phyloP scores from a whole-genome alignment of 2,113 vertebrate species.

The Xiphias gladius region DNA sequence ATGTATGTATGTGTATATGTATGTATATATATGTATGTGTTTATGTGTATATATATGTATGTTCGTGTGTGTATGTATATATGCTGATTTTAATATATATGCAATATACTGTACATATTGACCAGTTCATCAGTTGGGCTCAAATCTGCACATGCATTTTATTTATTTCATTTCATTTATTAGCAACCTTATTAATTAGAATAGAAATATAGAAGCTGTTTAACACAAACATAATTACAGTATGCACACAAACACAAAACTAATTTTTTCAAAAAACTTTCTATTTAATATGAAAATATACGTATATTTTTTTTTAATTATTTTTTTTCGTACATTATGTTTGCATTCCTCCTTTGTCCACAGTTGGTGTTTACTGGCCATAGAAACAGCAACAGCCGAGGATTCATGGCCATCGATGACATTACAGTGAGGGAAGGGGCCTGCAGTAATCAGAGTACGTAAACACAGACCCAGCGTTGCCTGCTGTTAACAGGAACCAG shows the following conservation, averaged over 20 bases:
- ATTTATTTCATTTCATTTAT: background rate
- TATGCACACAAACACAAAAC: no score
- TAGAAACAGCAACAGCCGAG: conserved; percentile 64
- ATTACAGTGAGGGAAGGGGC: conserved; percentile 75
- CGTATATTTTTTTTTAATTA: background rate
- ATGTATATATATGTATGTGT: no score
- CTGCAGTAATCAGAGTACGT: conserved; percentile 74
- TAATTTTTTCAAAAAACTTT: background rate
- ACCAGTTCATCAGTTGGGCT: background rate
- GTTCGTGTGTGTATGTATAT: no score
- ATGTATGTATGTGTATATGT: no score
- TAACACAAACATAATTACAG: no score
- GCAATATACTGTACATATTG: background rate
- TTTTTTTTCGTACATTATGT: background rate
- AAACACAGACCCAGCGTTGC: background rate
- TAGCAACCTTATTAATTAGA: no score
- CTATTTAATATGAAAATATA: background rate
- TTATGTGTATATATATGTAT: no score
- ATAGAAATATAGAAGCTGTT: no score
- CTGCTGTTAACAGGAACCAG: background rate
- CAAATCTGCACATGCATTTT: background rate
- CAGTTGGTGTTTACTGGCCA: conserved; percentile 78
- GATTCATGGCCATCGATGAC: conserved; percentile 85
- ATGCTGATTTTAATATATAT: background rate
- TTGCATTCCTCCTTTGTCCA: background rate